phyloP scores from a whole-genome alignment of 2,113 vertebrate species.

The Neodon shergylaensis region DNA sequence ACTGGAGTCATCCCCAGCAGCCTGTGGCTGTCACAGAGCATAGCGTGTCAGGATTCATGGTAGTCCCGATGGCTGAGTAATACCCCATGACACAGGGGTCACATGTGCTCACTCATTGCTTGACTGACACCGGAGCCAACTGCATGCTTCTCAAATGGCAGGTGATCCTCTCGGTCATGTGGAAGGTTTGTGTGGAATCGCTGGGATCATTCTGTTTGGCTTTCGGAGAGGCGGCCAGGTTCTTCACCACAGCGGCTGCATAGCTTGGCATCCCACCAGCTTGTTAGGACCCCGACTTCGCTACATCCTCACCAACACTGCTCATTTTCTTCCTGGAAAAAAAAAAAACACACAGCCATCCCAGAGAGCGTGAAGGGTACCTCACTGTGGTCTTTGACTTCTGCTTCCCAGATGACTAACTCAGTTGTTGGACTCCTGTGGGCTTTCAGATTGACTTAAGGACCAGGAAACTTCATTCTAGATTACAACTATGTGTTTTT shows the following conservation, averaged over 20 bases:
- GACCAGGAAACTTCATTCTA: neutral
- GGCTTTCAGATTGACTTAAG: constrained; percentile 5
- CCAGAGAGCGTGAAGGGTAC: neutral
- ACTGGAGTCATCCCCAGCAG: neutral
- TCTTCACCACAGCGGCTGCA: neutral
- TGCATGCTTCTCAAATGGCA: neutral
- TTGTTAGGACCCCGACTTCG: neutral
- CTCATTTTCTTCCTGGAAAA: constrained; percentile 14
- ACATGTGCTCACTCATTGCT: rapidly evolving
- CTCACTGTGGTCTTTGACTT: constrained; percentile 25
- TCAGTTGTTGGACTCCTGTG: neutral
- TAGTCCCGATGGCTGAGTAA: neutral
- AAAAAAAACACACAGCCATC: neutral
- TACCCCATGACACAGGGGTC: neutral
- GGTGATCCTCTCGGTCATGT: neutral
- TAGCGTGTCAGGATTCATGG: neutral
- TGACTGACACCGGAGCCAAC: neutral
- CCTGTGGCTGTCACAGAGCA: neutral
- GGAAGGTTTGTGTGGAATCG: neutral
- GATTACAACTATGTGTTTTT: neutral
- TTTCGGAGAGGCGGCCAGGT: neutral
- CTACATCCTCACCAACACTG: constrained; percentile 39
- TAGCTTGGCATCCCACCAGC: constrained; percentile 28
- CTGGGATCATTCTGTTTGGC: constrained; percentile 41
- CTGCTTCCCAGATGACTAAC: constrained; percentile 37